These are phyloP conservation scores for Bathybates hornii DNA, from an alignment of 2,113 vertebrate genomes.

Conservation along the genomic window DNA sequence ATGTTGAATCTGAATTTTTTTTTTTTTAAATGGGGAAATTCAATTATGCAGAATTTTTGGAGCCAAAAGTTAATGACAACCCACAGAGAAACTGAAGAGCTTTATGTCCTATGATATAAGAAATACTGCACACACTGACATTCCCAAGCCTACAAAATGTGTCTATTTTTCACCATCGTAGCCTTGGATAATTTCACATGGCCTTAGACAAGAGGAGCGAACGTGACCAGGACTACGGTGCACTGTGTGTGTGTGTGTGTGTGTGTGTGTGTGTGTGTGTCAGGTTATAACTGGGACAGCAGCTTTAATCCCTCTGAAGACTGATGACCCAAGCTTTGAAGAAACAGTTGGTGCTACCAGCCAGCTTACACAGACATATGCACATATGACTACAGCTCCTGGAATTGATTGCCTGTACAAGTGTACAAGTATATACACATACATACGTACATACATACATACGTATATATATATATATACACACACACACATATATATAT, in stretches of 20 bases:
- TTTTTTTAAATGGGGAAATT: not conserved
- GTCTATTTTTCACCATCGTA: not conserved
- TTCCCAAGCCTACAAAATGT: not conserved
- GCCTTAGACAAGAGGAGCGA: not conserved
- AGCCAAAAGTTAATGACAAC: not conserved
- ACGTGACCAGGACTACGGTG: not conserved
- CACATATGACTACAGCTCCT: not conserved
- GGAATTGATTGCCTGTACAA: not conserved
- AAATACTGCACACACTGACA: not conserved
- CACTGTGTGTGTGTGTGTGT: not conserved
- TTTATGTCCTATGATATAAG: not conserved
- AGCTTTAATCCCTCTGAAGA: constrained; percentile 39
- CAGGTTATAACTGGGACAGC: constrained; percentile 10
- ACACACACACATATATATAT: fast-evolving
- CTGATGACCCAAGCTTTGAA: constrained; percentile 29
- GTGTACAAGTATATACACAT: too few relatives aligned
- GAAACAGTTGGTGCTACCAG: not conserved
- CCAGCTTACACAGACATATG: not conserved
- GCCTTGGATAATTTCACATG: not conserved
- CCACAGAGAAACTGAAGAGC: not conserved
- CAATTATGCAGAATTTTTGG: not conserved
- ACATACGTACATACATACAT: too few relatives aligned
- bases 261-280: not conserved
- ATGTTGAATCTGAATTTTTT: fast-evolving
- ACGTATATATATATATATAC: fast-evolving